Conservation (phyloP, 2,888 invertebrate species). For the Tiphia femorata region DNA sequence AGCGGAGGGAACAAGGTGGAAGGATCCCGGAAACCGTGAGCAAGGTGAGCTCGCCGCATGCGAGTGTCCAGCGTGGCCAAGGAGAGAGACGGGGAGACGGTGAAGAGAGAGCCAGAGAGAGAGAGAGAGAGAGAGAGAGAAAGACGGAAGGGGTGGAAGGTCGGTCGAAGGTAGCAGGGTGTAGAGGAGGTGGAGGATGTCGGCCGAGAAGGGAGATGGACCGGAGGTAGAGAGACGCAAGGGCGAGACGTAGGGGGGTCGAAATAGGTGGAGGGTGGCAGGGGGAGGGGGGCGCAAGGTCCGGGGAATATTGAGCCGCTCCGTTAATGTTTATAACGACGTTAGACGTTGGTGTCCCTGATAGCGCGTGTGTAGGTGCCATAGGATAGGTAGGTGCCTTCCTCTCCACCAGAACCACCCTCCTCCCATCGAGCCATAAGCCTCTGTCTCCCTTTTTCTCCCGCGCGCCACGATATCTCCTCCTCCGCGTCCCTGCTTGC, state of each 20-base stretch:
- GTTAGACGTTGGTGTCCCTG: constrained; percentile 60
- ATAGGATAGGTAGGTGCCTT: constrained; percentile 44
- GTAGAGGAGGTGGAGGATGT: constrained; percentile 12
- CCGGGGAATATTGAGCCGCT: constrained; percentile 67
- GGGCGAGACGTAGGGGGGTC: constrained; percentile 13
- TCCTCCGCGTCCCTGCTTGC: constrained; percentile 30
- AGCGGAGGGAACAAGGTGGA: constrained; percentile 9
- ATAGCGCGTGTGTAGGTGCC: constrained; percentile 48
- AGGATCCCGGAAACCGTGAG: constrained; percentile 34
- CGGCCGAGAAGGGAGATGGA: constrained; percentile 37
- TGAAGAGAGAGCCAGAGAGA: constrained; percentile 16
- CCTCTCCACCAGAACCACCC: constrained; percentile 19
- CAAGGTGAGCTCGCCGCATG: constrained; percentile 30
- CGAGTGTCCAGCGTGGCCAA: constrained; percentile 32
- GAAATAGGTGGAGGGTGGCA: constrained; percentile 12
- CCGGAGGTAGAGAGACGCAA: constrained; percentile 42
- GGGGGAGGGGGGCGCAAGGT: constrained; percentile 50
- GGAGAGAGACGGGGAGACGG: constrained; percentile 18
- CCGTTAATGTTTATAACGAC: constrained; percentile 68
- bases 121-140: not conserved
- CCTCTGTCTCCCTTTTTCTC: constrained; percentile 26
- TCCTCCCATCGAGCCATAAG: constrained; percentile 29
- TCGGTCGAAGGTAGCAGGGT: constrained; percentile 16
- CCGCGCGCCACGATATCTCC: constrained; percentile 5
- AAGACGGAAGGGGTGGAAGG: constrained; percentile 14